Evolutionary conservation across 1,140 invertebrate genomes (phyloP), one percentile per base, ranked within the genome.

Genomic region (Drosophila leontia): DNA sequence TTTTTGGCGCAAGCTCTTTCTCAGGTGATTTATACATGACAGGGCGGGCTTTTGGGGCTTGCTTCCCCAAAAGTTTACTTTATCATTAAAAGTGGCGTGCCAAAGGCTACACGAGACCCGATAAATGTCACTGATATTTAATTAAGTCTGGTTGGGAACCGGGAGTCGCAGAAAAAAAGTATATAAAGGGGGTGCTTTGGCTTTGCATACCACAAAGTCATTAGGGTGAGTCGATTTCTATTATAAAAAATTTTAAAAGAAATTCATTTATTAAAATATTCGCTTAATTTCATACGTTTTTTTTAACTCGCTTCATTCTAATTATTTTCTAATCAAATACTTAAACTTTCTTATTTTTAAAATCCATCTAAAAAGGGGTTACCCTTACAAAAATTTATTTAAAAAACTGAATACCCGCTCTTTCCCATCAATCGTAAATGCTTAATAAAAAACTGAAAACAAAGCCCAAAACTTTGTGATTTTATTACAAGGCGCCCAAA

Each of bases 41-140:
- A 80, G 78, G 48, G 58, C 63, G 65, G 65, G 67, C 75, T 69
- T 65, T 63, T 19, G 19, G 63, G 61, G 51, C 59, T 37, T 29
- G 44, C 58, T 65, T 41, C 51, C 53, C 67, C 69, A 29, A 64
- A 65, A 55, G 65, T 83, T 75, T 23, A 37, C 69, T 59, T 80
- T 90, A 88, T 90, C 85, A 71, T 60, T 81, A 75, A 88, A 88
- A 85, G 75, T 90, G 82, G 86, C 85, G 68, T 90, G 85, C 85
- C 85, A 60, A 78, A 84, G 81, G 81, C 85, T 82, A 81, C 85
- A 88, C 85, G 85, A 90, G 86, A 85, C 78, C 64, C 85, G 85
- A 90, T 90, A 90, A 90, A 90, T 90, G 85, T 90, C 86, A 81
- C 86, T 82, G 85, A 90, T 90, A 90, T 90, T 90, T 90, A 90